Conservation (phyloP, 1,140 invertebrate species). For the Harpegnathos saltator region DNA sequence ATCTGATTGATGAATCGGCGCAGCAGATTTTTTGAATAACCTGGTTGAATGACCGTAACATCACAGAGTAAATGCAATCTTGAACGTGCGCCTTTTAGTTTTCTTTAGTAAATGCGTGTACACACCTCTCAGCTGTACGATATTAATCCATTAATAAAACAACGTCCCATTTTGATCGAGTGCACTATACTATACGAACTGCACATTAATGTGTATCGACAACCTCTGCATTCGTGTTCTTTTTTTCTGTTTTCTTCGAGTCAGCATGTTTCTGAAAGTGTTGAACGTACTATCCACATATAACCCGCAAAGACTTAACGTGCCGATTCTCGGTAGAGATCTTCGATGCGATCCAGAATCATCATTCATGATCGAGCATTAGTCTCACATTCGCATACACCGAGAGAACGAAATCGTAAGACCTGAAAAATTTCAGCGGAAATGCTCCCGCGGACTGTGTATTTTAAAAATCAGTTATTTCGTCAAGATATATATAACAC, state of each 20-base stretch:
- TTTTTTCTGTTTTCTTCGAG: slow-evolving; percentile 44
- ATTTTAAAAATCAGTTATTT: no score
- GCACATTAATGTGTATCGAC: slow-evolving; percentile 70
- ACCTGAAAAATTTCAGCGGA: no score
- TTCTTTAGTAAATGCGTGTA: slow-evolving; percentile 40
- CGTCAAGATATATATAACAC: no score
- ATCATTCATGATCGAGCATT: slow-evolving; percentile 67
- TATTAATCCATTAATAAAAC: slow-evolving; percentile 55
- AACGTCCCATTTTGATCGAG: slow-evolving; percentile 44
- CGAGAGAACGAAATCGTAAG: no score
- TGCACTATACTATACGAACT: slow-evolving; percentile 65
- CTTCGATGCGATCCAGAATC: slow-evolving; percentile 82
- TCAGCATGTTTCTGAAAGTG: slow-evolving; percentile 61
- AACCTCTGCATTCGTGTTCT: slow-evolving; percentile 65
- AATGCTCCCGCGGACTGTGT: no score
- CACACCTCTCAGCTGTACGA: slow-evolving; percentile 14
- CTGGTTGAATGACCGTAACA: slow-evolving; percentile 13
- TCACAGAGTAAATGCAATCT: slow-evolving; percentile 31
- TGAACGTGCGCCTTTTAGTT: slow-evolving; percentile 29
- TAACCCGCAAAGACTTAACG: slow-evolving; percentile 37
- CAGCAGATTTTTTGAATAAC: slow-evolving; percentile 47
- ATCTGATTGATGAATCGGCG: slow-evolving; percentile 26
- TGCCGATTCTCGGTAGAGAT: slow-evolving; percentile 66
- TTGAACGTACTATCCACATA: slow-evolving; percentile 30
- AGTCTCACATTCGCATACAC: slow-evolving; percentile 11